Conservation (phyloP, 2,797 vertebrate genomes). For the Falco peregrinus region DNA sequence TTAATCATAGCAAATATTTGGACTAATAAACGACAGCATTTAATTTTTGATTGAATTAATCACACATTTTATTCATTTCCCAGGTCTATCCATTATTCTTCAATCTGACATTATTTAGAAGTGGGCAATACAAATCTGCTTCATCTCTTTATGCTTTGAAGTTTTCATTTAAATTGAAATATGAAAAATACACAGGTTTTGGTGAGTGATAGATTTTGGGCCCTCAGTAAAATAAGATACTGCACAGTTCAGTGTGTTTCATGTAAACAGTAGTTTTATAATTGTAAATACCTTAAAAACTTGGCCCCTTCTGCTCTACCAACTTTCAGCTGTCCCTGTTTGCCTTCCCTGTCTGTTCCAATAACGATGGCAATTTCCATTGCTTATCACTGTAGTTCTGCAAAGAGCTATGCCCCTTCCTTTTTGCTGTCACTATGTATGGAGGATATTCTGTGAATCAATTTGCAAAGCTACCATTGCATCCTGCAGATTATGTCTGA, state of each 20-base stretch:
- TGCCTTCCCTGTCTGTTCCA: not conserved
- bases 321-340: not conserved
- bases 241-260: not conserved
- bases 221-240: not conserved
- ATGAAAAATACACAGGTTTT: conserved; percentile 7
- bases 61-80: conserved; percentile 42
- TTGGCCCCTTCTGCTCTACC: not conserved
- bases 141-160: conserved; percentile 28
- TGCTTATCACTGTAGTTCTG: not conserved
- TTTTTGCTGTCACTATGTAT: not conserved
- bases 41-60: conserved; percentile 21
- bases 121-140: conserved; percentile 6
- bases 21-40: conserved; percentile 3
- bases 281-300: not conserved
- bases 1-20: conserved; percentile 28
- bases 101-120: conserved; percentile 29
- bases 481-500: not conserved
- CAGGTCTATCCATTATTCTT: conserved; percentile 18
- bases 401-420: not conserved
- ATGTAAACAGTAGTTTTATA: not conserved
- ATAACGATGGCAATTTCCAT: not conserved
- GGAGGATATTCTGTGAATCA: not conserved
- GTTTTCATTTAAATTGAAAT: conserved; percentile 47
- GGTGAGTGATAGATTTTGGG: conserved; percentile 11
- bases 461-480: not conserved